Evolutionary conservation across 1,140 invertebrate genomes (phyloP).

Genomic region (Contarinia nasturtii): DNA sequence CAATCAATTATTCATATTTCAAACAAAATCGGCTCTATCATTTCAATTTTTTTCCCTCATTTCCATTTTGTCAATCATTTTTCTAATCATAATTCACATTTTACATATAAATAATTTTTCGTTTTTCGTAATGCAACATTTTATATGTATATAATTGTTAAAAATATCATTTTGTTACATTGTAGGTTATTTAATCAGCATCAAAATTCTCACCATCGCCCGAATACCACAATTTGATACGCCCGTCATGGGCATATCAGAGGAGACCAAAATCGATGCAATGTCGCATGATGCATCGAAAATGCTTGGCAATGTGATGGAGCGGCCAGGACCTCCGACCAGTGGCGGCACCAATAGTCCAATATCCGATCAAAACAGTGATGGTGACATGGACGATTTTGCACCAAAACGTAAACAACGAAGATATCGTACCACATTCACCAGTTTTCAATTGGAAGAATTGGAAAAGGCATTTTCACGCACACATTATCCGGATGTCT

Average conservation of each 20-base stretch:
- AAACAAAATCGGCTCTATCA: no score
- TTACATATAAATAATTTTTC: no score
- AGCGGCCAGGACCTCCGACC: conserved; percentile 9
- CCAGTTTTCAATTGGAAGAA: conserved; percentile 88
- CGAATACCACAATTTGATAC: neutral
- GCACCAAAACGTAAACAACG: conserved; percentile 79
- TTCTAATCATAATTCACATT: no score
- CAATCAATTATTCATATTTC: no score
- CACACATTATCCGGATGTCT: conserved; percentile 96
- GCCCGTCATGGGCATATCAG: conserved; percentile 36
- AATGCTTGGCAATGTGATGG: conserved; percentile 11
- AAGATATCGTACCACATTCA: conserved; percentile 84
- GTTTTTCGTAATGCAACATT: no score
- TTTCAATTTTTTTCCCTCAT: no score
- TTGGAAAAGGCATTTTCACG: conserved; percentile 92
- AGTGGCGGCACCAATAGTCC: conserved; percentile 25
- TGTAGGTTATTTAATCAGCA: no score
- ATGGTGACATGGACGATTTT: conserved; percentile 60
- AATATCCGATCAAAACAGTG: conserved; percentile 45
- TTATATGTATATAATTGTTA: no score
- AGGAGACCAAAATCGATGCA: conserved; percentile 30
- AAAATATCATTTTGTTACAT: no score
- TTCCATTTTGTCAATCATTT: no score
- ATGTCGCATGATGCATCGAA: conserved; percentile 27
- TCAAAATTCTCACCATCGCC: conserved; percentile 1